Evolutionary conservation across 2,113 vertebrate species (phyloP).

Genomic region (Myiozetetes cayanensis): DNA sequence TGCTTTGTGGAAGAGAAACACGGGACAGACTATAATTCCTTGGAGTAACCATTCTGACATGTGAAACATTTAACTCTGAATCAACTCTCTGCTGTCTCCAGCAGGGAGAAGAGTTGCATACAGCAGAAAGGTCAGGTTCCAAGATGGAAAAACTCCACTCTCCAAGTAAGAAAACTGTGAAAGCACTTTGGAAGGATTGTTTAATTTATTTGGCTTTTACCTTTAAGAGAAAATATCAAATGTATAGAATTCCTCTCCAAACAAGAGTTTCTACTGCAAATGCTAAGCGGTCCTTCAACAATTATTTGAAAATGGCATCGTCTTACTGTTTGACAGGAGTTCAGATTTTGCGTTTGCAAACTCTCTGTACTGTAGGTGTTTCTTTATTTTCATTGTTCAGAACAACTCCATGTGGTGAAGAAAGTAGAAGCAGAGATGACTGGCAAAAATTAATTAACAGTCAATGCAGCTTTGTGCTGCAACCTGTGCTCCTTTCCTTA

Average conservation of each 20-base stretch:
- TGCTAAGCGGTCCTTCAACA: not conserved
- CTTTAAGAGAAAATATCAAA: not conserved
- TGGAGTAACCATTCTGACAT: not conserved
- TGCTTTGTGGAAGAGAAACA: not conserved
- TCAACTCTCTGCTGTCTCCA: not conserved
- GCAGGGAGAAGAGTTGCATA: not conserved
- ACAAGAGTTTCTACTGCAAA: not conserved
- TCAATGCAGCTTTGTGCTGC: not conserved
- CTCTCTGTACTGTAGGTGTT: not conserved
- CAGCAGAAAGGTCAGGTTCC: not conserved
- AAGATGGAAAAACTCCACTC: not conserved
- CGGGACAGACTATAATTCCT: not conserved
- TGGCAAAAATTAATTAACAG: not conserved
- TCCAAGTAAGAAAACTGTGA: not conserved
- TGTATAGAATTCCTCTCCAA: not conserved
- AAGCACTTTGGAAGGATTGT: not conserved
- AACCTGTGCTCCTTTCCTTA: not conserved
- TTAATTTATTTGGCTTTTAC: not conserved
- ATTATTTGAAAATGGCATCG: not conserved
- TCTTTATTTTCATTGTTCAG: not conserved
- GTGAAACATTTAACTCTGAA: not conserved
- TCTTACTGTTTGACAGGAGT: not conserved
- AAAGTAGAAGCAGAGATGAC: not conserved
- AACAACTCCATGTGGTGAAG: not conserved
- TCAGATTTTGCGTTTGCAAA: not conserved